Conservation (phyloP, 1,140 invertebrate genomes). For the Myzus persicae region DNA sequence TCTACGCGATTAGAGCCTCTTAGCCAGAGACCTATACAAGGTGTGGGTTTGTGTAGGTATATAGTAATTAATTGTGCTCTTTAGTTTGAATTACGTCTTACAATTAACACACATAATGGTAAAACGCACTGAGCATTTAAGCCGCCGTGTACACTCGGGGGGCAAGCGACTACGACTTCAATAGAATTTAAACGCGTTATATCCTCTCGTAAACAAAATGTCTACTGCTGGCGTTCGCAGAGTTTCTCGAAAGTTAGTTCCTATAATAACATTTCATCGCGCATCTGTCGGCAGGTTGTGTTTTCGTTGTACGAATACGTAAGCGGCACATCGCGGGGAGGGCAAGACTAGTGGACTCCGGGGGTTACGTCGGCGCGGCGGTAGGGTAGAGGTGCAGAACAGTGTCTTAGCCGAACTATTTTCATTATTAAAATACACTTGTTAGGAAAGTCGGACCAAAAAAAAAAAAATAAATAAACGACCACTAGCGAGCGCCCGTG, state of each 20-base stretch:
- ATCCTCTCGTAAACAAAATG: neutral
- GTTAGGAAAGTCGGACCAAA: neutral
- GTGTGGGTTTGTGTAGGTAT: too few relatives aligned
- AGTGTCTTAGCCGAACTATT: neutral
- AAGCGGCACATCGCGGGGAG: neutral
- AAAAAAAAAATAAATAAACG: too few relatives aligned
- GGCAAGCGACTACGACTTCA: neutral
- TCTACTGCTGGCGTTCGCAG: neutral
- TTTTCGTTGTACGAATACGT: constrained; percentile 10
- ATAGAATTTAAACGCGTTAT: neutral
- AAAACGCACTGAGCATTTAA: neutral
- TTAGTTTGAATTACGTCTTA: too few relatives aligned
- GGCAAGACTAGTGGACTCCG: neutral
- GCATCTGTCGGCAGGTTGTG: neutral
- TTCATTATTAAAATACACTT: constrained; percentile 31
- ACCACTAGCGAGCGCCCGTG: neutral
- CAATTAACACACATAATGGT: neutral
- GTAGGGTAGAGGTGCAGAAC: neutral
- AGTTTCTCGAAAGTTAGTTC: neutral
- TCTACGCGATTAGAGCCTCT: too few relatives aligned
- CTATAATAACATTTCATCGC: neutral
- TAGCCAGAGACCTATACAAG: too few relatives aligned
- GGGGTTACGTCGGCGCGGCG: too few relatives aligned
- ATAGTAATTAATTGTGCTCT: too few relatives aligned
- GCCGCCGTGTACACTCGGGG: too few relatives aligned